Evolutionary conservation across 1,140 invertebrate genomes (phyloP), one percentile per base, ranked within the genome.

Genomic region (Homarus americanus): DNA sequence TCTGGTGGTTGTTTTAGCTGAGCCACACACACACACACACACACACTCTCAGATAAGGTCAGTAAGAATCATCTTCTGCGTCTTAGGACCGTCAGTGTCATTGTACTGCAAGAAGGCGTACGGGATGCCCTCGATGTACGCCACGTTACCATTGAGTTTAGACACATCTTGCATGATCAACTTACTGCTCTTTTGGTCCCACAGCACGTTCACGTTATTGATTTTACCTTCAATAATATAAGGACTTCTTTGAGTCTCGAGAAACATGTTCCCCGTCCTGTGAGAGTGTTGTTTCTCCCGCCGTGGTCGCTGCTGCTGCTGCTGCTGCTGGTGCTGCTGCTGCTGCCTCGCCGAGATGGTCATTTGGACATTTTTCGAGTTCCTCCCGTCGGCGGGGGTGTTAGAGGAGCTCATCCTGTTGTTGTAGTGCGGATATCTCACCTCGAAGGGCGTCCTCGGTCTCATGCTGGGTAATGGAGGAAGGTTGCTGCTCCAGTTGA

Each of bases 41-140:
- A n/a, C n/a, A n/a, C n/a, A 15, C 44, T 49, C 44, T 90, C n/a
- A 90, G 12, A 91, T 72, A 12, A 85, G 38, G 66, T 91, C 89
- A 28, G 63, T 85, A 1, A 87, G 15, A 38, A 89, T 92, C 34
- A 89, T 32, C 75, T 78, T 92, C 84, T 92, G 91, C n/a, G 83
- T 28, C 63, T 82, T 86, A 53, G 75, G 86, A 20, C 87, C 87
- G 15, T 89, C 87, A 9, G 86, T 41, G 36, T 83, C 87, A 44
- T 49, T 69, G 73, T 88, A 92, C 36, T 83, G 85, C 69, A 89
- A 38, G 28, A 83, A 78, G 36, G 80, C 73, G n/a, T 89, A 90
- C 36, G 91, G 86, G 24, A 89, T 32, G 32, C 91, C 91, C 9
- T 89, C 79, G 2, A 90, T 32, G n/a, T 87, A 66, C 3, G 58